Evolutionary conservation across 2,888 invertebrate genomes (phyloP).

Genomic region (Ditula angustiorana): DNA sequence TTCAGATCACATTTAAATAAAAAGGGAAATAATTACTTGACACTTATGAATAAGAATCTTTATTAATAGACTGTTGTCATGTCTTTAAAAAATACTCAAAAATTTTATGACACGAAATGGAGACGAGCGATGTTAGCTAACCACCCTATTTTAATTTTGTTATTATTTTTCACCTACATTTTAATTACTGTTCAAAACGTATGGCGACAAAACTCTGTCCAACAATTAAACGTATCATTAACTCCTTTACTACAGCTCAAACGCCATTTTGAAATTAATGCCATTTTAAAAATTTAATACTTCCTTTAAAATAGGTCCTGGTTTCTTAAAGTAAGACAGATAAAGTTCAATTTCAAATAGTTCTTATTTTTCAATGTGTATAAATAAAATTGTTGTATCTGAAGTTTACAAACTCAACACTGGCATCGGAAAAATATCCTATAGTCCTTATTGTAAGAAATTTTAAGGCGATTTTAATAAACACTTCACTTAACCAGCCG

Average conservation of each 20-base stretch:
- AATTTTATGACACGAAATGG: too few species aligned
- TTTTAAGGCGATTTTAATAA: constrained; percentile 15
- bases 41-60: too few species aligned
- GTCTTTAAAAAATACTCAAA: too few species aligned
- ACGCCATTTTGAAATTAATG: constrained; percentile 24
- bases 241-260: constrained; percentile 52
- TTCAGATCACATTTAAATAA: too few species aligned
- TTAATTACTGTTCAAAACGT: neutral
- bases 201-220: neutral
- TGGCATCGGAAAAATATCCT: neutral
- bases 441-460: neutral
- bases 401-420: neutral
- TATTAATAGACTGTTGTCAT: too few species aligned
- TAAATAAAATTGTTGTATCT: constrained; percentile 6
- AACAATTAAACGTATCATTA: constrained; percentile 64
- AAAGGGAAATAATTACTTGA: too few species aligned
- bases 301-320: neutral
- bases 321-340: neutral
- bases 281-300: neutral
- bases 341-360: neutral
- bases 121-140: too few species aligned
- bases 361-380: neutral
- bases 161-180: neutral
- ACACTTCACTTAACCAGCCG: constrained; percentile 6
- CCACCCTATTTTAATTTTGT: neutral